phyloP scores from a whole-genome alignment of 2,888 invertebrate genomes.

The Drosophila bunnanda region DNA sequence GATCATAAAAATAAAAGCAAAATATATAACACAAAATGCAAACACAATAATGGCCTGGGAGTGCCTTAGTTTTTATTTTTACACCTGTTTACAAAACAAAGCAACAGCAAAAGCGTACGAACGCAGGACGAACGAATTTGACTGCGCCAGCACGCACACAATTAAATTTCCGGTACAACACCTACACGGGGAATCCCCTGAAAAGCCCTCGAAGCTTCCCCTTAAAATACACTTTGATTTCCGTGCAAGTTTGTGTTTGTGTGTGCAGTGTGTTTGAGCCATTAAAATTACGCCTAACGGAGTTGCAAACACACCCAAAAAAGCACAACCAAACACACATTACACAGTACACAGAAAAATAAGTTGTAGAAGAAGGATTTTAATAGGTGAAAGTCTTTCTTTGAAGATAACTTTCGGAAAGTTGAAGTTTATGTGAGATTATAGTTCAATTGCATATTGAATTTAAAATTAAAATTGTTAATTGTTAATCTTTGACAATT shows the following conservation, averaged over 20 bases:
- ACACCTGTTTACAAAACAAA: slow-evolving; percentile 75
- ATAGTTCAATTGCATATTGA: neutral
- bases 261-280: slow-evolving; percentile 68
- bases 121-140: slow-evolving; percentile 55
- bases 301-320: slow-evolving; percentile 33
- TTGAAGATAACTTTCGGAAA: neutral
- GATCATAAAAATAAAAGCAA: slow-evolving; percentile 80
- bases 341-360: slow-evolving; percentile 33
- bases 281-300: slow-evolving; percentile 79
- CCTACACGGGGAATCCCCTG: slow-evolving; percentile 55
- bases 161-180: slow-evolving; percentile 77
- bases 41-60: slow-evolving; percentile 64
- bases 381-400: neutral
- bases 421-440: neutral
- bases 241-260: slow-evolving; percentile 39
- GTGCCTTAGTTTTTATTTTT: slow-evolving; percentile 79
- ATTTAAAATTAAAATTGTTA: too few species aligned
- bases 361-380: neutral
- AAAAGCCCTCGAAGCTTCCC: slow-evolving; percentile 21
- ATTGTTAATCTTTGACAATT: too few species aligned
- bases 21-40: slow-evolving; percentile 74
- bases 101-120: slow-evolving; percentile 9
- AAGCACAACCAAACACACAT: slow-evolving; percentile 54
- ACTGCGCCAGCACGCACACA: slow-evolving; percentile 77
- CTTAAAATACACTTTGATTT: slow-evolving; percentile 65